A percentile compares a stretch with the other conserved stretches of the same genome.
Evolutionary conservation across 2,797 vertebrate species (phyloP).

Genomic region (Chloroceryle amazona): DNA sequence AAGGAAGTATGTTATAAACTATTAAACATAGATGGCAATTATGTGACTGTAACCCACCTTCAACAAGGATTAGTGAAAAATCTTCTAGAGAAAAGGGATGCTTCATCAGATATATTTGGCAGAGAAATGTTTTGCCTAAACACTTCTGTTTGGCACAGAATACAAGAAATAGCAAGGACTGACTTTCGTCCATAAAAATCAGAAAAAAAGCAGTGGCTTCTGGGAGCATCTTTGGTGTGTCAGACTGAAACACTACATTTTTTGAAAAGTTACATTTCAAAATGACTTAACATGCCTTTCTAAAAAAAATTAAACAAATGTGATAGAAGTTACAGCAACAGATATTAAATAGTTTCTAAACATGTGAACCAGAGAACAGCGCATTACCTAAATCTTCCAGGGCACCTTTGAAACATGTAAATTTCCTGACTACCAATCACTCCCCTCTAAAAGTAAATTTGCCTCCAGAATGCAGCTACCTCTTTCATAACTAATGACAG

Average conservation of each 20-base stretch:
- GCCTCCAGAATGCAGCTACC: background rate
- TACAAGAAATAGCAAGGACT: background rate
- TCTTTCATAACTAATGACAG: no score
- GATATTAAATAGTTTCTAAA: background rate
- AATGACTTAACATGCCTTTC: background rate
- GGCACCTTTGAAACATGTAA: background rate
- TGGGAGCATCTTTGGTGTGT: background rate
- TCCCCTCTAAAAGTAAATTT: background rate
- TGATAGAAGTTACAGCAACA: background rate
- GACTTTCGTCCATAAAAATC: background rate
- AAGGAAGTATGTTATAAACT: background rate
- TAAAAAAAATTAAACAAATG: background rate
- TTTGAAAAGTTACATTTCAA: background rate
- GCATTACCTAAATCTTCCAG: background rate
- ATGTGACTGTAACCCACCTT: background rate
- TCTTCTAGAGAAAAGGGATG: background rate
- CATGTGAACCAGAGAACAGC: background rate
- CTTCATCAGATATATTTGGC: background rate
- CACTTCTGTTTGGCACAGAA: background rate
- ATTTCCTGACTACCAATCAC: background rate
- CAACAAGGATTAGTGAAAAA: background rate
- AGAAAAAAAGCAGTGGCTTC: background rate
- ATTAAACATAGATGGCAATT: slow-evolving; percentile 10
- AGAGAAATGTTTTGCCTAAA: background rate
- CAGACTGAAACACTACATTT: background rate